Evolutionary conservation across 2,888 invertebrate species (phyloP), one percentile per base, ranked within the genome.

Genomic region (Cylindroiulus punctatus): DNA sequence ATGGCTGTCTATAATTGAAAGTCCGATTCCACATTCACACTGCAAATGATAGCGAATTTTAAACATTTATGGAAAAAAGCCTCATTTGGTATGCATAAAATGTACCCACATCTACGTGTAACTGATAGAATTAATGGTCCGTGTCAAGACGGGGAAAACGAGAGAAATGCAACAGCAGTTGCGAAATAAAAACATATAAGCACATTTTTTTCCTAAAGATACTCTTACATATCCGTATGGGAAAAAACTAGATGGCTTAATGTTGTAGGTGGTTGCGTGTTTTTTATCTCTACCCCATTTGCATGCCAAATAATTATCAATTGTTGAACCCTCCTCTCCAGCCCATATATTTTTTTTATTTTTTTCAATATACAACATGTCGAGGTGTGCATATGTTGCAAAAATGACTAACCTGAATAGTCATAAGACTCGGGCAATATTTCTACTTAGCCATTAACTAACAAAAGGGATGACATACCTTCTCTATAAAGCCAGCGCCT

Each of bases 151-250:
- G 19, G 12, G 52, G 52, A 52, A 52, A 52, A 52, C 19, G 52
- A 52, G 52, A 52, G 52, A 52, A 52, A 52, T 52, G 52, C n/a
- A 52, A 52, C 52, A 52, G 52, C 52, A 52, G 52, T 52, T 52
- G 52, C 1, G 52, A 52, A 52, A 52, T 52, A 52, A 52, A 52
- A 52, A 52, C 52, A 52, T 52, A 52, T 4, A n/a, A 17, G n/a
- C 52, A 52, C n/a, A n/a, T 52, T 52, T 52, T 52, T 52, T 52
- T 52, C 10, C n/a, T 52, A 52, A 52, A 52, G 52, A n/a, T 52
- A 52, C n/a, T n/a, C 52, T 52, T 44, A 44, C 44, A 44, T 44
- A 44, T 44, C 19, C n/a, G 52, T 52, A 52, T 52, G 52, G 52
- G 52, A n/a, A 52, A 44, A 52, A 52, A 52, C 47, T 19, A 19